Base-by-base conservation (phyloP, 2,888 invertebrate species). In the Chloroclysta siterata region DNA sequence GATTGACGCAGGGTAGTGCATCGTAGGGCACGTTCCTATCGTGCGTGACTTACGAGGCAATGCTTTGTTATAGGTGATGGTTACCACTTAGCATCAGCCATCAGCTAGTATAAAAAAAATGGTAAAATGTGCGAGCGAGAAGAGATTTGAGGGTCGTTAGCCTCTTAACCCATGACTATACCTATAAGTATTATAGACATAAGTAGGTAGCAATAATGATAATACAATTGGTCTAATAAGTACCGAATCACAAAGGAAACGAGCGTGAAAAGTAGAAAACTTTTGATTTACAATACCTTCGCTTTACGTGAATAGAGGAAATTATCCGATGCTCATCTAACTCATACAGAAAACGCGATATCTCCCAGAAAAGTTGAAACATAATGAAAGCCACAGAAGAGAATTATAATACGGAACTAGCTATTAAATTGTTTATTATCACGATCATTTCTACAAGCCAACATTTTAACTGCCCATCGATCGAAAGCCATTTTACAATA, bases 371-470 rank as follows among this genome's bases (percentile, higher is more conserved):
- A 56, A 64, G 46, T 67, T 64, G 54, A 63, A 64, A 56, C 56
- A 68, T 72, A 73, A 74, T 73, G 69, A 65, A 60, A 66, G 39
- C 65, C 55, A 47, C 70, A 72, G 62, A 68, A 47, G 56, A 53
- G 60, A 33, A 68, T 69, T 68, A 70, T 68, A 52, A 62, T 70
- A 63, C 70, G 76, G 75, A 76, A 78, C 72, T 68, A 60, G 64
- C 73, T 73, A 75, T 76, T 71, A 69, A 72, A 78, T 65, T 69
- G 77, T 72, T 77, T 79, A 78, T 76, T 76, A 79, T 78, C 78
- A 76, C 76, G 78, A 79, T 81, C 76, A 74, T 70, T 65, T 53
- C 69, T 58, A 81, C 78, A 78, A 75, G 71, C 59, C n/a, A 53
- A 59, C 61, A 64, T 65, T 68, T 73, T 70, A 75, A 73, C 69